These are phyloP conservation scores for Tapirus indicus DNA, from an alignment of 2,797 vertebrate genomes.

Conservation along the genomic window DNA sequence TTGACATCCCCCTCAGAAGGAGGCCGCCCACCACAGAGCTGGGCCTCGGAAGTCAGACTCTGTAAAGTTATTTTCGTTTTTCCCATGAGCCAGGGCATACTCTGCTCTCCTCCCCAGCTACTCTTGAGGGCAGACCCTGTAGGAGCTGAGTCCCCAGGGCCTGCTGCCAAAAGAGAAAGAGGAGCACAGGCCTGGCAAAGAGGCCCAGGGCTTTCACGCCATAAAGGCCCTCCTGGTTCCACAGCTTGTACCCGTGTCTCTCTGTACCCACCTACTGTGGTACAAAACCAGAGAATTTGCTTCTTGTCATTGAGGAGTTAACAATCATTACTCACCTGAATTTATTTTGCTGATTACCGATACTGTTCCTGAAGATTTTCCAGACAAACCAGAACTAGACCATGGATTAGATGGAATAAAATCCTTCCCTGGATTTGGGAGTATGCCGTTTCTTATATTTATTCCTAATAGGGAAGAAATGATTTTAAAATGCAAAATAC, in stretches of 20 bases:
- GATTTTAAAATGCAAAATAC: constrained; percentile 55
- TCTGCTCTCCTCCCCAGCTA: not conserved
- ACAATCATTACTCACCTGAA: constrained; percentile 90
- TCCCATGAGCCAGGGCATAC: not conserved
- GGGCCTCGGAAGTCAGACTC: not conserved
- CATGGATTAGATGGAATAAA: constrained; percentile 89
- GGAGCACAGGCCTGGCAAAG: not conserved
- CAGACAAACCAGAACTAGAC: constrained; percentile 91
- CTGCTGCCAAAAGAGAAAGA: not conserved
- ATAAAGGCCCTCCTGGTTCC: not conserved
- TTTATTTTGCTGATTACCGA: constrained; percentile 91
- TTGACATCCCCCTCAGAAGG: not conserved
- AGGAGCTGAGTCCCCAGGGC: not conserved
- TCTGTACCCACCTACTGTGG: not conserved
- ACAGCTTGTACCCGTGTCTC: not conserved
- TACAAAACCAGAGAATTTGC: not conserved
- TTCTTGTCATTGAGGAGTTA: not conserved
- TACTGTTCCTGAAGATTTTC: constrained; percentile 85
- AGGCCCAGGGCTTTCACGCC: not conserved
- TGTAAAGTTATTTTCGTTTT: not conserved
- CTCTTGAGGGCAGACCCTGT: accelerated
- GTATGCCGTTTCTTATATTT: constrained; percentile 91
- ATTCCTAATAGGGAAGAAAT: constrained; percentile 90
- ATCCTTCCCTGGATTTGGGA: constrained; percentile 92
- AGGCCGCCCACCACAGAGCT: not conserved